Base-by-base conservation (phyloP, 2,888 invertebrate genomes). In the Tachina fera region DNA sequence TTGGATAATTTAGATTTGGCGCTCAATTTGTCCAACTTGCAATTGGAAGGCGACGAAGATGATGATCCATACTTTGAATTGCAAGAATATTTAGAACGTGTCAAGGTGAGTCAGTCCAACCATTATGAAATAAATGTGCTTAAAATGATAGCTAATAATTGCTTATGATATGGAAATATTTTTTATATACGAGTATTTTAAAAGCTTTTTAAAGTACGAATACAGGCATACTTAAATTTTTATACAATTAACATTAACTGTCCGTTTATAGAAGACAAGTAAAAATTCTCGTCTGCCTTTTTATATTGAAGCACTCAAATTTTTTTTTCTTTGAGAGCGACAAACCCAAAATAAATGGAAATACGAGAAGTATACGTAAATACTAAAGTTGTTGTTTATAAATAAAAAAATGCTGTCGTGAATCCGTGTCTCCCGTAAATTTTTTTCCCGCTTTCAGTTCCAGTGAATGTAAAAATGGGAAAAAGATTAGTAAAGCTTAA, bases 51-150 rank as follows among this genome's bases (percentile, higher is more conserved):
- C 78, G 90, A 91, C n/a, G 91, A 92, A 71, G 89, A 89, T 43
- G 92, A 92, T 60, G 92, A 92, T 92, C 92, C 92, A 39, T 92
- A 92, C 78, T 89, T 90, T 61, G 91, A 90, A 31, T 87, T 92
- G 65, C 91, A 92, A 88, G 92, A 91, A 80, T 92, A 92, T 88
- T 87, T 92, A 87, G 92, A 92, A 87, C 91, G 91, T 79, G 92
- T 92, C 68, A 92, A 92, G 91, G 92, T 92, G 83, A 91, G 92
- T 87, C 3, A 51, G 92, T 87, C 3, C 16, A 19, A 45, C 5
- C n/a, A 43, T 47, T 31, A 16, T 19, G 11, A 5, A 16, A 16
- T 49, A 10, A 47, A 45, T 14, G 10, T 1, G 9, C 16, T 43
- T 16, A 9, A 49, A 43, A 13, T 43, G 6, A 10, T 70, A 51